A percentile compares a stretch with the other conserved stretches of the same genome.
Conservation (phyloP, 2,797 vertebrate genomes). For the Diglossa cyanea region DNA sequence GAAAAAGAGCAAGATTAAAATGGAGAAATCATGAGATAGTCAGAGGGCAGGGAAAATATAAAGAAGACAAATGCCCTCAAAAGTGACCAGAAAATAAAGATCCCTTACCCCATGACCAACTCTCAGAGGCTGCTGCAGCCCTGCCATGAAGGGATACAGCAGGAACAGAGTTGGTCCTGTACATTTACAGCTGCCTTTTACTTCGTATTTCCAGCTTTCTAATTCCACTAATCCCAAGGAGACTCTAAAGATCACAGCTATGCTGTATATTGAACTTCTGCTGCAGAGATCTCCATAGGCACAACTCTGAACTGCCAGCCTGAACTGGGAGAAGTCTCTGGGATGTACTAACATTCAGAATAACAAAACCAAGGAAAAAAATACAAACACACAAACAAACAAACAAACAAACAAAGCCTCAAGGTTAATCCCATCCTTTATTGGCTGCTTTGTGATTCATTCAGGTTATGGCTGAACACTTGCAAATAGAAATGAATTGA, state of each 20-base stretch:
- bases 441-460: background rate
- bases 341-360: background rate
- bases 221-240: background rate
- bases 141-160: background rate
- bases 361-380: background rate
- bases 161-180: background rate
- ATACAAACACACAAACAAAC: background rate
- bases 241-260: background rate
- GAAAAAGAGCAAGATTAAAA: background rate
- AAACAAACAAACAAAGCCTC: background rate
- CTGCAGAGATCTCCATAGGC: background rate
- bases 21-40: background rate
- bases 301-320: background rate
- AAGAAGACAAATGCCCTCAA: background rate
- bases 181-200: background rate
- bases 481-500: background rate
- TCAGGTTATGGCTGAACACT: background rate
- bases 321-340: background rate
- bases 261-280: background rate
- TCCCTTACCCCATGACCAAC: fast-evolving
- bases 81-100: background rate
- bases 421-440: background rate
- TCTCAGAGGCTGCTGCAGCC: background rate
- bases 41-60: background rate
- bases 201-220: background rate